phyloP scores from a whole-genome alignment of 2,797 vertebrate species.

The Phrynocephalus forsythii region DNA sequence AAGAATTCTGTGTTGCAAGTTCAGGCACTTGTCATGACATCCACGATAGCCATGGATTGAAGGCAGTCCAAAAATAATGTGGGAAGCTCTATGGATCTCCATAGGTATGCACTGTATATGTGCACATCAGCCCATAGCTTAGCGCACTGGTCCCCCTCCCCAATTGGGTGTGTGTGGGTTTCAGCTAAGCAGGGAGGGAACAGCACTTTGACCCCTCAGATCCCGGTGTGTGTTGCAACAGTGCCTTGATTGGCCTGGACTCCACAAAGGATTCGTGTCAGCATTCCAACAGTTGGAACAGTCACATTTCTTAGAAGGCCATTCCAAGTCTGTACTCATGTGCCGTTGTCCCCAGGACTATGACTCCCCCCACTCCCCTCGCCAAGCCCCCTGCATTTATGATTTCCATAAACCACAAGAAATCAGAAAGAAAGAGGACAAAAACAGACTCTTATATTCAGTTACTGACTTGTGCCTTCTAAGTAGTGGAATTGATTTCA shows the following conservation, averaged over 20 bases:
- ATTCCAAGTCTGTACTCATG: neutral
- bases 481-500: neutral
- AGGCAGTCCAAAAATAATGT: neutral
- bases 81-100: no score
- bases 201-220: neutral
- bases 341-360: no score
- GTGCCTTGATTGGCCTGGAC: neutral
- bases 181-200: neutral
- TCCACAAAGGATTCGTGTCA: neutral
- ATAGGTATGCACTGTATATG: no score
- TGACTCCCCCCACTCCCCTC: neutral
- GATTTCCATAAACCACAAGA: neutral
- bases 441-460: neutral
- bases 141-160: neutral
- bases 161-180: neutral
- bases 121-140: no score
- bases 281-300: neutral
- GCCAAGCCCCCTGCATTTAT: no score
- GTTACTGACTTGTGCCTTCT: neutral
- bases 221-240: neutral
- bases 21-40: neutral
- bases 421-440: neutral
- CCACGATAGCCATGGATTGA: neutral
- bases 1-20: neutral
- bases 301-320: neutral